These are phyloP conservation scores for Tiliacea aurago DNA, from an alignment of 2,888 invertebrate genomes.

Conservation along the genomic window DNA sequence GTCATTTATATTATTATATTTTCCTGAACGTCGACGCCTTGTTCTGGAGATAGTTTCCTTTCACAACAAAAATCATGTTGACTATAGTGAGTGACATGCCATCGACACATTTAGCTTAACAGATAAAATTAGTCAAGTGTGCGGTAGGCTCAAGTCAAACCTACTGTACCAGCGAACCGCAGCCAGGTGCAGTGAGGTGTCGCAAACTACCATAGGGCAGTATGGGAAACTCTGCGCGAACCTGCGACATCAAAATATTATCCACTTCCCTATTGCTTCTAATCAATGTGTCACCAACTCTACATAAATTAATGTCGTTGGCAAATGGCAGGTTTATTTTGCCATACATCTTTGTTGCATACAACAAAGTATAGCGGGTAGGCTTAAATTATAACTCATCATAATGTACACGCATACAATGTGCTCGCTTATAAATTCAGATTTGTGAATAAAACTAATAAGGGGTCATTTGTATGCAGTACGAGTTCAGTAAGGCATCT, in stretches of 20 bases:
- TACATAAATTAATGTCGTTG: constrained; percentile 17
- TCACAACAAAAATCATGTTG: not conserved
- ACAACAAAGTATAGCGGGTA: constrained; percentile 22
- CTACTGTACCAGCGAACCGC: not conserved
- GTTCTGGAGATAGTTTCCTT: not conserved
- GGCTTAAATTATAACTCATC: constrained; percentile 40
- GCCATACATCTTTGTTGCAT: constrained; percentile 26
- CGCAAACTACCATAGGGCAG: not conserved
- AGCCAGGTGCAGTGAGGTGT: not conserved
- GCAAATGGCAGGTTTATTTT: constrained; percentile 6
- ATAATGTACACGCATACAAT: constrained; percentile 31
- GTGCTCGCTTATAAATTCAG: constrained; percentile 47
- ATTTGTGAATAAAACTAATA: constrained; percentile 49
- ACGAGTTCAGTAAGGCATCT: constrained; percentile 18
- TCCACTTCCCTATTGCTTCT: not conserved
- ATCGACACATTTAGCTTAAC: constrained; percentile 1
- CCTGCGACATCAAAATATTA: not conserved
- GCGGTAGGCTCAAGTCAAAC: not conserved
- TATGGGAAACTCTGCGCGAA: not conserved
- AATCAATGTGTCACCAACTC: constrained; percentile 7
- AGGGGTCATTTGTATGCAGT: constrained; percentile 51
- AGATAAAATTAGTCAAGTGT: not conserved
- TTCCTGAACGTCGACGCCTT: not conserved
- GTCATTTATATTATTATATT: no score
- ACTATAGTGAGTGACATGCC: not conserved